A percentile compares a stretch with the other conserved stretches of the same genome.
Conservation (phyloP, 2,797 vertebrate genomes). For the Acropternis orthonyx region DNA sequence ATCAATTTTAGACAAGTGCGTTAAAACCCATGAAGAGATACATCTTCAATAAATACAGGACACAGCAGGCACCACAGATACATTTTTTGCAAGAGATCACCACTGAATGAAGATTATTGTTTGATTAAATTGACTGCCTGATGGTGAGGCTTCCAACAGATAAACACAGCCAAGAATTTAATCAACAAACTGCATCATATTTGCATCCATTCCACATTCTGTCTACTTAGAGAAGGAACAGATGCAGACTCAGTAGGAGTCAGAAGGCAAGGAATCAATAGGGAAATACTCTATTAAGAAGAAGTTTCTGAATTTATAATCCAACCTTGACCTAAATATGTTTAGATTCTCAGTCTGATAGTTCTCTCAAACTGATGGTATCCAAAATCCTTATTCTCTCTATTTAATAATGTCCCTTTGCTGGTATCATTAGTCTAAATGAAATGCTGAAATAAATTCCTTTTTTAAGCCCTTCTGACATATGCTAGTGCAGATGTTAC, state of each 20-base stretch:
- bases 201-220: slow-evolving; percentile 52
- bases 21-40: neutral
- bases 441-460: slow-evolving; percentile 16
- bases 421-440: slow-evolving; percentile 25
- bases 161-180: slow-evolving; percentile 60
- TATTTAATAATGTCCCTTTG: neutral
- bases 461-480: slow-evolving; percentile 40
- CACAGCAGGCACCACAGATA: neutral
- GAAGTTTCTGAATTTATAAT: slow-evolving; percentile 58
- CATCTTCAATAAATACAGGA: slow-evolving; percentile 23
- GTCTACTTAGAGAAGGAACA: slow-evolving; percentile 56
- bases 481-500: slow-evolving; percentile 50
- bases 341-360: neutral
- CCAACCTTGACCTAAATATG: slow-evolving; percentile 65
- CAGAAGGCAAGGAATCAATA: slow-evolving; percentile 44
- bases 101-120: slow-evolving; percentile 51
- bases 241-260: slow-evolving; percentile 61
- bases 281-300: slow-evolving; percentile 59
- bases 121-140: slow-evolving; percentile 59
- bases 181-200: slow-evolving; percentile 66
- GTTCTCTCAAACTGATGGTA: neutral
- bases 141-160: slow-evolving; percentile 44
- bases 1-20: neutral
- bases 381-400: slow-evolving; percentile 2
- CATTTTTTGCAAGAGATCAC: slow-evolving; percentile 12